Conservation (phyloP, 2,888 invertebrate species). For the Lasius fuliginosus region DNA sequence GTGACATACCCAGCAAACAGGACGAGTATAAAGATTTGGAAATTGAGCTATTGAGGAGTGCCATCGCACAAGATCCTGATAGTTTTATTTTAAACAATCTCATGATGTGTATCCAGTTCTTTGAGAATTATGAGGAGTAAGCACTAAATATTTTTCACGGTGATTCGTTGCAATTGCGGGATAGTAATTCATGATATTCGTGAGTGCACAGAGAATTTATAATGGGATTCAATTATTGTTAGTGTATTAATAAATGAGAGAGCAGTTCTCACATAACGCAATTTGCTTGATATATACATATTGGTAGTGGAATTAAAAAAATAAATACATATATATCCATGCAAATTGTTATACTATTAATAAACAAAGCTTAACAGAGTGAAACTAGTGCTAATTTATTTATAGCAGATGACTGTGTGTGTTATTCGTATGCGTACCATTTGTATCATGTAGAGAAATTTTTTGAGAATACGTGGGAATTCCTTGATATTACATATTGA, state of each 20-base stretch:
- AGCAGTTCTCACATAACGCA: background rate
- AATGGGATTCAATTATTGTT: background rate
- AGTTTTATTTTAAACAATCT: constrained; percentile 93
- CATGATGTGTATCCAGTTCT: constrained; percentile 92
- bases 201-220: constrained; percentile 23
- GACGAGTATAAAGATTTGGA: constrained; percentile 87
- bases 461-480: background rate
- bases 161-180: constrained; percentile 13
- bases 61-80: constrained; percentile 89
- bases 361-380: background rate
- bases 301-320: constrained; percentile 5
- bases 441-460: background rate
- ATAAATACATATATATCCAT: background rate
- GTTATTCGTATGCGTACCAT: background rate
- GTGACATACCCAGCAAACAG: background rate
- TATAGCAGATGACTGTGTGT: background rate
- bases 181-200: constrained; percentile 53
- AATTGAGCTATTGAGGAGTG: constrained; percentile 88
- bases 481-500: background rate
- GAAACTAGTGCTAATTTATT: constrained; percentile 10
- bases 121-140: constrained; percentile 93
- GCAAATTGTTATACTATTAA: background rate
- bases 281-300: background rate
- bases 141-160: constrained; percentile 69
- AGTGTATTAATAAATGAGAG: background rate